Percentiles rank a stretch among this genome's conserved stretches.
Conservation (phyloP, 1,140 invertebrate species). For the Lepidotrigona ventralis region DNA sequence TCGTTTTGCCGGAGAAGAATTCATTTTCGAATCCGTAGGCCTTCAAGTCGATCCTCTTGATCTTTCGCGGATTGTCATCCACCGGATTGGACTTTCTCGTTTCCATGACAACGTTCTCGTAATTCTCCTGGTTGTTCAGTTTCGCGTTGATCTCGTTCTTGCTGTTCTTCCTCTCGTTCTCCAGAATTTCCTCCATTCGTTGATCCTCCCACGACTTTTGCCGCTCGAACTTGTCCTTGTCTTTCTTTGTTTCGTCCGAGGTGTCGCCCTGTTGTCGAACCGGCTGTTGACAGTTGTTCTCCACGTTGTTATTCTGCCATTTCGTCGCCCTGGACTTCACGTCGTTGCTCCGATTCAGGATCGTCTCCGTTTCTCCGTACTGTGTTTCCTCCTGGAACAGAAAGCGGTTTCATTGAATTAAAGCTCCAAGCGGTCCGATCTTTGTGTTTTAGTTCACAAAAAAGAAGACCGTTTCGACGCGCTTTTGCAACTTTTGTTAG, state of each 20-base stretch:
- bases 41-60: constrained; percentile 71
- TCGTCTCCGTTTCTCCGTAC: constrained; percentile 34
- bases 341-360: constrained; percentile 40
- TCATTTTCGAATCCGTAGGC: constrained; percentile 74
- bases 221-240: neutral
- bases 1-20: constrained; percentile 46
- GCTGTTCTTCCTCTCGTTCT: constrained; percentile 63
- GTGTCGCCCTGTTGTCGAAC: neutral
- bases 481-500: neutral
- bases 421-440: neutral
- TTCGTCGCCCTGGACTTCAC: constrained; percentile 38
- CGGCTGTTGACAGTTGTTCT: constrained; percentile 34
- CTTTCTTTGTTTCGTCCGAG: neutral
- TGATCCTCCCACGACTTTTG: constrained; percentile 30
- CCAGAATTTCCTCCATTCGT: constrained; percentile 56
- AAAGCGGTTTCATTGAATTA: constrained; percentile 11
- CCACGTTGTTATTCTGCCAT: constrained; percentile 52
- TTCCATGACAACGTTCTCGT: constrained; percentile 43
- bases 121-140: constrained; percentile 60
- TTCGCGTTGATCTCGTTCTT: constrained; percentile 68
- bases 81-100: constrained; percentile 27
- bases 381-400: constrained; percentile 53
- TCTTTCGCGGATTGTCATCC: constrained; percentile 58
- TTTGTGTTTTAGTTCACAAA: neutral
- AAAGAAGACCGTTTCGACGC: neutral